Evolutionary conservation across 2,888 invertebrate species (phyloP).

Genomic region (Trilocha varians): DNA sequence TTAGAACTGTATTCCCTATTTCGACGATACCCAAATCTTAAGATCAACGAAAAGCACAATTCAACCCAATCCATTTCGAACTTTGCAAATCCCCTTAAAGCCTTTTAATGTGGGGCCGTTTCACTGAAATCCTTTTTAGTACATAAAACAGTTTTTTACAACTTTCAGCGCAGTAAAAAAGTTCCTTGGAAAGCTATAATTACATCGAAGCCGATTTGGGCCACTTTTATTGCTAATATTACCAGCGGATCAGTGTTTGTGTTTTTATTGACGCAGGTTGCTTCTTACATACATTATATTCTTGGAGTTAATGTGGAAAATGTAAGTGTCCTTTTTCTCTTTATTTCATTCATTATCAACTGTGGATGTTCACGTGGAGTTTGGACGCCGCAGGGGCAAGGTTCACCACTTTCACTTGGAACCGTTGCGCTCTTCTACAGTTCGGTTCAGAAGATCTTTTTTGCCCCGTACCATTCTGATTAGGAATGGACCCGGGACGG

Average conservation of each 20-base stretch:
- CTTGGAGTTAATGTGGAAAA: conserved; percentile 60
- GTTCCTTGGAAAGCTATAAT: conserved; percentile 69
- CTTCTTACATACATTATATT: conserved; percentile 76
- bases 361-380: too few species aligned
- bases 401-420: too few species aligned
- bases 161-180: conserved; percentile 26
- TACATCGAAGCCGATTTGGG: conserved; percentile 53
- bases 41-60: neutral
- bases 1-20: neutral
- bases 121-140: neutral
- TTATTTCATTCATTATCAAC: too few species aligned
- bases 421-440: too few species aligned
- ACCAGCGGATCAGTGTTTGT: conserved; percentile 73
- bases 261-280: conserved; percentile 77
- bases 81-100: neutral
- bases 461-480: too few species aligned
- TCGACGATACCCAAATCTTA: neutral
- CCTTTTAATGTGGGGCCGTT: neutral
- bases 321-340: conserved; percentile 21
- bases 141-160: neutral
- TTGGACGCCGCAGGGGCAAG: too few species aligned
- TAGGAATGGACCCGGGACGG: too few species aligned
- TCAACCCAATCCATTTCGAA: neutral
- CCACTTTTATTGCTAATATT: conserved; percentile 71
- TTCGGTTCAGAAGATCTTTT: too few species aligned